Conservation (phyloP, 1,140 invertebrate genomes). For the Drosophila obscura region DNA sequence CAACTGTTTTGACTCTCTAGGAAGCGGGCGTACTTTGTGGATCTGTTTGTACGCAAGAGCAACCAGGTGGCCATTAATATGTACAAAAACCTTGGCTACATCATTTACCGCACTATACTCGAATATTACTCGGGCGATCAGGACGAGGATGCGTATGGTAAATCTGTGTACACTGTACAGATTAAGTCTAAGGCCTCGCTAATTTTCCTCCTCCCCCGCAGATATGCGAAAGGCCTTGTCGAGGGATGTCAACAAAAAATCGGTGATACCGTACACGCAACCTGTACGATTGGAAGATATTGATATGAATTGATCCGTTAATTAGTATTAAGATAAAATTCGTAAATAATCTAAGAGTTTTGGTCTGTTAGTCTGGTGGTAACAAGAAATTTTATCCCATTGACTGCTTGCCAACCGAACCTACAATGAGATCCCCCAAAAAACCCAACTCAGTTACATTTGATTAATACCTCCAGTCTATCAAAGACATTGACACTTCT, state of each 20-base stretch:
- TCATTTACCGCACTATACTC: conserved; percentile 96
- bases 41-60: conserved; percentile 98
- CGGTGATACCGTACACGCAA: conserved; percentile 95
- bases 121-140: conserved; percentile 99
- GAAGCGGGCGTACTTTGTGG: conserved; percentile 98
- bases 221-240: conserved; percentile 99
- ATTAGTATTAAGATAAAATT: neutral
- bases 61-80: conserved; percentile 99
- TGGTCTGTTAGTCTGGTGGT: conserved; percentile 4
- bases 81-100: conserved; percentile 98
- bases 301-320: conserved; percentile 86
- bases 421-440: neutral
- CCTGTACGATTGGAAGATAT: conserved; percentile 98
- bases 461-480: conserved; percentile 19
- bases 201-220: conserved; percentile 84
- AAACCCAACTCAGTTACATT: neutral
- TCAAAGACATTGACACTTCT: conserved; percentile 6
- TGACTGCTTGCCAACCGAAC: conserved; percentile 33
- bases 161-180: neutral
- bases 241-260: conserved; percentile 95
- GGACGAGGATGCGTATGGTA: conserved; percentile 99
- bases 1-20: conserved; percentile 84
- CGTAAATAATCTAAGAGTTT: conserved; percentile 42
- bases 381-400: conserved; percentile 8
- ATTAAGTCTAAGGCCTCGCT: neutral